Base-by-base conservation (phyloP, 2,797 vertebrate genomes). In the Limosa lapponica region DNA sequence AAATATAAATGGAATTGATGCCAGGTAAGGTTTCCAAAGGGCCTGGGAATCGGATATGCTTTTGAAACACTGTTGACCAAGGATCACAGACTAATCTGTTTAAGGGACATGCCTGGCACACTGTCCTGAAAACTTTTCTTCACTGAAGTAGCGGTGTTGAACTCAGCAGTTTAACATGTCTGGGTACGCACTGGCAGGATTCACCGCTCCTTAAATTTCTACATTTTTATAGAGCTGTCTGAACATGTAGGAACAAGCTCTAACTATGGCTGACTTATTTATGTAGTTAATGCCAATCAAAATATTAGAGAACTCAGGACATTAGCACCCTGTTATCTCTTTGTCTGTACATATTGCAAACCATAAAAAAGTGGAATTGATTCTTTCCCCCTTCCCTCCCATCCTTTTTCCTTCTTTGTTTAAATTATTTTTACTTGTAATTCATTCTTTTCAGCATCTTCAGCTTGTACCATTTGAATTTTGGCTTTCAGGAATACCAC, bases 1-100 rank as follows among this genome's bases (percentile, higher is more conserved):
- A 67, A 91, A 88, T n/a, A 49, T 44, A 64, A 48, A 59, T 1
- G 16, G 48, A 93, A 59, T 84, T 58, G 37, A 32, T 64, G 90
- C 73, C 82, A 96, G 96, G 96, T 96, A 89, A 90, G 85, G 80
- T 48, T 93, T 91, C 77, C 87, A 91, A 52, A 82, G 93, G 66
- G 91, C 79, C 82, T 96, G 95, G 85, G 94, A 95, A 87, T 79
- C 0, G 0, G 73, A 83, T 66, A 3, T 3, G 0, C 43, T 78
- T 71, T 88, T 5, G 2, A 62, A 88, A 87, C 67, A 27, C 34
- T 69, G 20, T 72, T 75, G 91, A 79, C 69, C 62, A 66, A 84
- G 58, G 73, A 73, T n/a, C 49, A 44, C 70, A 85, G 57, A 17
- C 11, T 44, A 30, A 58, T 57, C 79, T 93, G 10, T 82, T 66